A percentile compares a stretch with the other conserved stretches of the same genome.
phyloP scores from a whole-genome alignment of 1,140 invertebrate genomes.

The Drosophila pseudoobscura region DNA sequence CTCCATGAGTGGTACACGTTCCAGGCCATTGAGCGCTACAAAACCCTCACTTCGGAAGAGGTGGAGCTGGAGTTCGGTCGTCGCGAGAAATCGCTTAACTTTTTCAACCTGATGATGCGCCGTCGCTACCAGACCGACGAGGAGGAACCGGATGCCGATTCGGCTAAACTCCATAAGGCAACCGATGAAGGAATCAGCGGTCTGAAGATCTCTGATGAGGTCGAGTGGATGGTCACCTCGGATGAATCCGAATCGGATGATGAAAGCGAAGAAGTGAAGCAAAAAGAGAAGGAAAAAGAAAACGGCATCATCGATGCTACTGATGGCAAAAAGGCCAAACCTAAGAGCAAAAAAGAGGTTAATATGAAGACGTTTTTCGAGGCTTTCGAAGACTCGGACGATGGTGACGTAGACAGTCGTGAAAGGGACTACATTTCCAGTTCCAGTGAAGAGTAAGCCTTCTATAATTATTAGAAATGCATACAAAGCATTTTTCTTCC shows the following conservation, averaged over 20 bases:
- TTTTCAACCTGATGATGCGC: constrained; percentile 95
- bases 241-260: constrained; percentile 87
- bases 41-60: constrained; percentile 96
- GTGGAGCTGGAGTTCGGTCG: constrained; percentile 97
- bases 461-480: background rate
- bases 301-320: constrained; percentile 58
- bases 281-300: constrained; percentile 87
- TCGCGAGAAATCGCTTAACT: constrained; percentile 96
- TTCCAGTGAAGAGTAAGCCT: constrained; percentile 87
- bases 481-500: constrained; percentile 17
- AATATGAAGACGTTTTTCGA: constrained; percentile 88
- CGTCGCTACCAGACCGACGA: constrained; percentile 92
- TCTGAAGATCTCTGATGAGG: constrained; percentile 95
- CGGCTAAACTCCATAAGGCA: constrained; percentile 58
- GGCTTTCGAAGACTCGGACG: constrained; percentile 97
- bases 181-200: constrained; percentile 85
- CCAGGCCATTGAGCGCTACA: constrained; percentile 89
- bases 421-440: constrained; percentile 94
- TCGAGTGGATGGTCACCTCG: constrained; percentile 94
- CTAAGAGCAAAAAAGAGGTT: constrained; percentile 85
- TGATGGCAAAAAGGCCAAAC: constrained; percentile 59
- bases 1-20: constrained; percentile 95
- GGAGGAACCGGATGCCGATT: constrained; percentile 89
- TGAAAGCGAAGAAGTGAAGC: constrained; percentile 85
- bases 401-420: constrained; percentile 96